Evolutionary conservation across 2,888 invertebrate species (phyloP), one percentile per base, ranked within the genome.

Genomic region (Unio delphinus): DNA sequence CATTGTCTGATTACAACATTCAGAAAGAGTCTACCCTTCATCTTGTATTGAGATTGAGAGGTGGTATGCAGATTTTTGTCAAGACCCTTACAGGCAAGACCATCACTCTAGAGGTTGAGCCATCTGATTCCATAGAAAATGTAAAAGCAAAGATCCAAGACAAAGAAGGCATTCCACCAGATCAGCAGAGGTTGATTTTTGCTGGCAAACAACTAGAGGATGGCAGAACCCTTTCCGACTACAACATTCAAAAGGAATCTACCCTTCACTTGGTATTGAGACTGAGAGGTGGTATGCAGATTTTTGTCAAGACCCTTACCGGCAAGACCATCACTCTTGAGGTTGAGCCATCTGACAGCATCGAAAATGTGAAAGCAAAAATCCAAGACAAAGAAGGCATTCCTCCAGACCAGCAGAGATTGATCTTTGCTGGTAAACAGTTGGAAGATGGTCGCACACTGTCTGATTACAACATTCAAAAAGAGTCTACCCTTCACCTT

Each of bases 21-120:
- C 96, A 97, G 91, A 96, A 96, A 90, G 96, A 96, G 90, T 97
- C 97, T 0, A 97, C 97, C 20, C 93, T 98, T 78, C 97, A 97
- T 90, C 80, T 91, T 92, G 97, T 97, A 74, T 93, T 97, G 73
- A 95, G 97, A 92, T 93, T 98, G 83, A 93, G 97, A 61, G 77
- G 77, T 55, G 78, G 78, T 80, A 96, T 96, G 90, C 94, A 98
- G 93, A 97, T 98, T 91, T 98, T 89, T 72, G 88, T 88, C 20
- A 88, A 88, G 61, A 89, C 87, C 2, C 74, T 88, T 15, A 88
- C 87, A 62, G 87, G 87, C 15, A 89, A 89, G 73, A 88, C 86
- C 20, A 89, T 88, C 69, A 88, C 87, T 8, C 75, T 88, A 8
- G 82, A 89, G 75, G 87, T 89, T 79, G 96, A 96, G 90, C 94